Evolutionary conservation across 2,888 invertebrate genomes (phyloP).

Genomic region (Drosophila neonasuta): DNA sequence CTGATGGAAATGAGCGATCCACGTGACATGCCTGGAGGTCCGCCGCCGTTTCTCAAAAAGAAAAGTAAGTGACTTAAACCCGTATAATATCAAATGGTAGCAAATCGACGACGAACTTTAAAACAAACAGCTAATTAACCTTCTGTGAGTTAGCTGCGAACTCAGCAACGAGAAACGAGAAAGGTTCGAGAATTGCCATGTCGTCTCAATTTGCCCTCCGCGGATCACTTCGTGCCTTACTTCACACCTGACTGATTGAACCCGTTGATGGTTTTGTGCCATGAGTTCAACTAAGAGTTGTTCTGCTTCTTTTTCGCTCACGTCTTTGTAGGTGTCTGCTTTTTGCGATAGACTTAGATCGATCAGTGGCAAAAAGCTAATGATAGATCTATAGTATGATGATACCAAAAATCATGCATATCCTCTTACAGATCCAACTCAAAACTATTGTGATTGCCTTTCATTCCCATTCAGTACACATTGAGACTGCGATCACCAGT

Average conservation of each 20-base stretch:
- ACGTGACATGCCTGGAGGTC: constrained; percentile 86
- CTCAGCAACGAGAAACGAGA: constrained; percentile 32
- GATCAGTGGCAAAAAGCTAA: constrained; percentile 26
- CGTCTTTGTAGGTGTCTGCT: constrained; percentile 54
- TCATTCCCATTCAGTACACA: constrained; percentile 18
- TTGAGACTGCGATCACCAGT: constrained; percentile 33
- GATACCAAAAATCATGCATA: neutral
- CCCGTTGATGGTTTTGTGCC: constrained; percentile 31
- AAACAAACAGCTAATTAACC: constrained; percentile 79
- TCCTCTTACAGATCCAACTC: constrained; percentile 10
- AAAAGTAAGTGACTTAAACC: constrained; percentile 86
- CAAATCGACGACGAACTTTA: constrained; percentile 24
- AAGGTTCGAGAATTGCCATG: constrained; percentile 70
- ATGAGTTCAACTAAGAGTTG: constrained; percentile 37
- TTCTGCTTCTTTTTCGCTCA: constrained; percentile 62
- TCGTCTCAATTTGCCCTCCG: constrained; percentile 45
- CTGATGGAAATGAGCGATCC: constrained; percentile 90
- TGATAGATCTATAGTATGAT: constrained; percentile 6
- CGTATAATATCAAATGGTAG: neutral
- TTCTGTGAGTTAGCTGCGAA: constrained; percentile 38
- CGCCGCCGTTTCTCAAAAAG: constrained; percentile 88
- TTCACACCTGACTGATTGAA: constrained; percentile 75
- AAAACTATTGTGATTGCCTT: constrained; percentile 43
- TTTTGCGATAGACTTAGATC: constrained; percentile 29
- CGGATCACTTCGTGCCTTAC: constrained; percentile 60